A percentile compares a stretch with the other conserved stretches of the same genome.
phyloP scores from a whole-genome alignment of 2,797 vertebrate genomes.

The Lycodopsis pacificus region DNA sequence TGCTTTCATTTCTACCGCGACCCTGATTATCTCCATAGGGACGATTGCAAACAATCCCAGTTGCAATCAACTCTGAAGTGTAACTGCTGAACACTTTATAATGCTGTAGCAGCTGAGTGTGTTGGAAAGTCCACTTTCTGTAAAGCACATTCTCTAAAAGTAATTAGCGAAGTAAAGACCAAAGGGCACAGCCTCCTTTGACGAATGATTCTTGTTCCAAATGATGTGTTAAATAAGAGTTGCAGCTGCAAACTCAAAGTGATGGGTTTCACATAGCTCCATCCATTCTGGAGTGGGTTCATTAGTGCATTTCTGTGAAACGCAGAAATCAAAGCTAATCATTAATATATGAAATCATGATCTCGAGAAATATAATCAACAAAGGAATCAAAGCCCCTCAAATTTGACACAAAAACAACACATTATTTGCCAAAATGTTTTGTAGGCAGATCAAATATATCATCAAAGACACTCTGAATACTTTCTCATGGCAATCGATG shows the following conservation, averaged over 20 bases:
- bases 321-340: not conserved
- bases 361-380: not conserved
- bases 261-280: constrained; percentile 1
- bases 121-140: constrained; percentile 29
- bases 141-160: constrained; percentile 27
- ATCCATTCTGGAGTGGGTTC: not conserved
- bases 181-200: constrained; percentile 3
- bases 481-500: constrained; percentile 3
- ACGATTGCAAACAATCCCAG: constrained; percentile 14
- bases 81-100: constrained; percentile 20
- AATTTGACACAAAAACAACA: constrained; percentile 21
- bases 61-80: constrained; percentile 37
- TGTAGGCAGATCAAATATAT: constrained; percentile 12
- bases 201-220: constrained; percentile 21
- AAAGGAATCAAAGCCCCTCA: constrained; percentile 30
- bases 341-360: not conserved
- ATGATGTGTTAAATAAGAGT: constrained; percentile 10
- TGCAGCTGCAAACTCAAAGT: constrained; percentile 16
- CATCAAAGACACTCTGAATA: not conserved
- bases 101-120: not conserved
- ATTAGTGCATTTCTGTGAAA: not conserved
- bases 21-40: constrained; percentile 23
- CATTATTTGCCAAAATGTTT: not conserved
- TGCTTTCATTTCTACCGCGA: constrained; percentile 26
- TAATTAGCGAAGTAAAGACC: constrained; percentile 14